Percentiles rank a stretch among this genome's conserved stretches.
Evolutionary conservation across 2,113 vertebrate species (phyloP).

Genomic region (Gymnorhina tibicen): DNA sequence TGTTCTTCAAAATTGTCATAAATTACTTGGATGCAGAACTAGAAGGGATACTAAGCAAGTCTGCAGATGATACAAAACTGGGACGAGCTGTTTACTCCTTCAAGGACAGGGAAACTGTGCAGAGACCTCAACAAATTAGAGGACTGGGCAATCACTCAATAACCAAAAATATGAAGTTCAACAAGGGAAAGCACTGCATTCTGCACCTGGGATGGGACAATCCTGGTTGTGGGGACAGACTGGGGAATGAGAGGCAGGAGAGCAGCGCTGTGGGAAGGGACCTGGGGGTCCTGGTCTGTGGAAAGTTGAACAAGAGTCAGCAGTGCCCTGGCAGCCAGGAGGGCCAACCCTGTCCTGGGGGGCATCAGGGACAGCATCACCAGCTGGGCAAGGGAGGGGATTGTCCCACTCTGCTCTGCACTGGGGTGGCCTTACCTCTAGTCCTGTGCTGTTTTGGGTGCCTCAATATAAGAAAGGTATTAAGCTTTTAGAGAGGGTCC

Average conservation of each 20-base stretch:
- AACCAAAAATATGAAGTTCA: not conserved
- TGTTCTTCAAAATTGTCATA: not conserved
- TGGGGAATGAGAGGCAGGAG: not conserved
- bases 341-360: not conserved
- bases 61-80: not conserved
- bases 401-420: not conserved
- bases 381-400: not conserved
- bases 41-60: not conserved
- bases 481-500: not conserved
- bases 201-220: not conserved
- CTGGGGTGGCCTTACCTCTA: not conserved
- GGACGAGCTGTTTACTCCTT: not conserved
- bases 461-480: not conserved
- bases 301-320: not conserved
- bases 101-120: not conserved
- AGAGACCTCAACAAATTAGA: not conserved
- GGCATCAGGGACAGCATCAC: not conserved
- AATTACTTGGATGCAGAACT: not conserved
- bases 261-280: not conserved
- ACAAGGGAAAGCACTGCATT: not conserved
- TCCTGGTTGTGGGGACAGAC: fast-evolving
- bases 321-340: not conserved
- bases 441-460: fast-evolving
- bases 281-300: fast-evolving
- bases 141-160: not conserved